Evolutionary conservation across 2,113 vertebrate genomes (phyloP).

Genomic region (Chascanopsetta lugubris): DNA sequence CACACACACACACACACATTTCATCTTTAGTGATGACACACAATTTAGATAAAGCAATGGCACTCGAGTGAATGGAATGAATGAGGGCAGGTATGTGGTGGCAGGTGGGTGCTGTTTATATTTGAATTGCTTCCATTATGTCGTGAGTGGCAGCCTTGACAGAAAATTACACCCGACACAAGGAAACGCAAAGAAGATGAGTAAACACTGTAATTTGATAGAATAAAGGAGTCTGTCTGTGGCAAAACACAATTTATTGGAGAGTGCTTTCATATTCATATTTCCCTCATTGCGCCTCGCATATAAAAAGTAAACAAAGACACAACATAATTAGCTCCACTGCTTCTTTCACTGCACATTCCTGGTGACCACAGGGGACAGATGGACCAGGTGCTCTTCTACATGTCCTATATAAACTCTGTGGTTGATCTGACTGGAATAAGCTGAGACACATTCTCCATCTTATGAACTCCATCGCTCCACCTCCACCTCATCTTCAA

Average conservation of each 20-base stretch:
- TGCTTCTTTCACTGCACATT: conserved; percentile 20
- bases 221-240: not conserved
- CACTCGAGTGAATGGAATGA: conserved; percentile 12
- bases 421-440: conserved; percentile 47
- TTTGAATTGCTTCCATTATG: not conserved
- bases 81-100: not conserved
- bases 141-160: conserved; percentile 27
- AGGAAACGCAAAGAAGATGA: not conserved
- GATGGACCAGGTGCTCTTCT: no score
- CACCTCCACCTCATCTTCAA: conserved; percentile 53
- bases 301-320: not conserved
- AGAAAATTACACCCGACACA: conserved; percentile 19
- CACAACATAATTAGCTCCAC: not conserved
- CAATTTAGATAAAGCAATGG: conserved; percentile 31
- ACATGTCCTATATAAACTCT: no score
- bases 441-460: conserved; percentile 25
- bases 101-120: not conserved
- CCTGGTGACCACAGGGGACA: conserved; percentile 26
- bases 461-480: conserved; percentile 37
- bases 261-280: conserved; percentile 1
- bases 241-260: conserved; percentile 6
- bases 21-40: conserved; percentile 37
- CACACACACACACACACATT: conserved; percentile 27
- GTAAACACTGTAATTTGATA: conserved; percentile 33
- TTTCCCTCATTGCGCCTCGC: not conserved